Conservation (phyloP, 2,113 vertebrate genomes). For the Oncorhynchus mykiss region DNA sequence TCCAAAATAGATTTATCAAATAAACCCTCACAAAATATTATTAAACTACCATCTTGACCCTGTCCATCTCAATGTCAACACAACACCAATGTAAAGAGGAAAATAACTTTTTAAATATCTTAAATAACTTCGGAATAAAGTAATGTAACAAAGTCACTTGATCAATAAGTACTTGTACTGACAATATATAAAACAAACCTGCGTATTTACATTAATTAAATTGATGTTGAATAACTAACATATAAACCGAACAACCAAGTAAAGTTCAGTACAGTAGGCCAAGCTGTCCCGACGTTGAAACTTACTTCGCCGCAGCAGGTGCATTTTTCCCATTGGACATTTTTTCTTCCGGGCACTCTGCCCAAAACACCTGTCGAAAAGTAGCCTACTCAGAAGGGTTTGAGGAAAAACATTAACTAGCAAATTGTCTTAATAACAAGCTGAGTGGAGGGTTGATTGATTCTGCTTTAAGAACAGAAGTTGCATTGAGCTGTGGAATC, state of each 20-base stretch:
- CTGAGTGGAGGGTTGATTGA: neutral
- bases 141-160: neutral
- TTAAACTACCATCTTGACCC: neutral
- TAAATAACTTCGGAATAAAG: neutral
- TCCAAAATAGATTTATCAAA: neutral
- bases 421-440: neutral
- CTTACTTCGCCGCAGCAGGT: constrained; percentile 64
- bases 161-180: too few species aligned
- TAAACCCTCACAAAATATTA: neutral
- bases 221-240: too few species aligned
- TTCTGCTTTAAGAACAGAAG: neutral
- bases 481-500: neutral
- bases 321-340: constrained; percentile 73
- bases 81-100: neutral
- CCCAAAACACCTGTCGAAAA: constrained; percentile 49
- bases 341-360: constrained; percentile 38
- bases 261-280: too few species aligned
- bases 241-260: too few species aligned
- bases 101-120: neutral
- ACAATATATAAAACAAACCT: too few species aligned
- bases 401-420: neutral
- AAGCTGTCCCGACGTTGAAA: constrained; percentile 9
- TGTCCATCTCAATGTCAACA: neutral
- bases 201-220: too few species aligned
- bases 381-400: neutral